phyloP scores from a whole-genome alignment of 2,797 vertebrate genomes.

The Gastrophryne carolinensis region DNA sequence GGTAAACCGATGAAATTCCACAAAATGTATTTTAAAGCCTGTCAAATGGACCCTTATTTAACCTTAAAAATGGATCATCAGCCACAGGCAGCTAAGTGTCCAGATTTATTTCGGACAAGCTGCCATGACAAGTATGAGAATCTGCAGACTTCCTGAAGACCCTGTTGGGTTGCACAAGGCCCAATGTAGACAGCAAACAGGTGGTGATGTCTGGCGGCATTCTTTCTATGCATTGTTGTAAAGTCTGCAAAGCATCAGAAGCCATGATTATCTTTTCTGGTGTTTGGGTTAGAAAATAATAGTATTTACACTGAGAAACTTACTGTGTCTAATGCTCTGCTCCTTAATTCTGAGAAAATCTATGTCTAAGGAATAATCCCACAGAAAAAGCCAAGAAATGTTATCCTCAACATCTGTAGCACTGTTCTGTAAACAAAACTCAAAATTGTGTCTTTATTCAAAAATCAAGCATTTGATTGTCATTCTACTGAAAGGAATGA shows the following conservation, averaged over 20 bases:
- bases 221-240: not conserved
- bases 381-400: slow-evolving; percentile 1
- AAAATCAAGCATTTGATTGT: no score
- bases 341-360: not conserved
- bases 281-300: slow-evolving; percentile 13
- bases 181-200: slow-evolving; percentile 21
- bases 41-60: slow-evolving; percentile 5
- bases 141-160: not conserved
- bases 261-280: not conserved
- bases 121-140: slow-evolving; percentile 4
- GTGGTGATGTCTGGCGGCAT: not conserved
- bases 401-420: not conserved
- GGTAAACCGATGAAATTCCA: no score
- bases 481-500: no score
- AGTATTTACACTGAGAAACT: not conserved
- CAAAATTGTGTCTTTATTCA: not conserved
- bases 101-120: slow-evolving; percentile 1
- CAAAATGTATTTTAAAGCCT: not conserved
- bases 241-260: not conserved
- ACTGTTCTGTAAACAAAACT: not conserved
- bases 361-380: not conserved
- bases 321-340: not conserved
- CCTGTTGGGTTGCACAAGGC: not conserved
- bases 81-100: not conserved
- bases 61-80: not conserved